Evolutionary conservation across 2,797 vertebrate genomes (phyloP).

Genomic region (Acrocephalus scirpaceus): DNA sequence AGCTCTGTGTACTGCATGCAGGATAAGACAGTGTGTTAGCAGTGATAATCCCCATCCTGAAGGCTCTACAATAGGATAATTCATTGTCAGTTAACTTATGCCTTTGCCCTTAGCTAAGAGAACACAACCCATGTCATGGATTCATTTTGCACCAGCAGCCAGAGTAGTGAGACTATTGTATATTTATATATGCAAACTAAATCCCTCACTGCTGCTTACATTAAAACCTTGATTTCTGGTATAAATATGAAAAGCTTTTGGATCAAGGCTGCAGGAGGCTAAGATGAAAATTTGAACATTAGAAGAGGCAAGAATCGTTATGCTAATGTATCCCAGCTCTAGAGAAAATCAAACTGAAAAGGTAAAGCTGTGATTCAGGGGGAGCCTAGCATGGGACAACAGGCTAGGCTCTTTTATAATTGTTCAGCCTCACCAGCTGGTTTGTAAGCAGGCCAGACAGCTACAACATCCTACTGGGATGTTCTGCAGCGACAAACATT

Average conservation of each 20-base stretch:
- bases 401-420: neutral
- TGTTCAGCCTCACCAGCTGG: neutral
- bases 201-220: neutral
- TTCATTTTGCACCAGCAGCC: neutral
- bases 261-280: conserved; percentile 4
- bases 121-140: neutral
- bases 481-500: neutral
- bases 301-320: neutral
- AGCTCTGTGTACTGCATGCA: neutral
- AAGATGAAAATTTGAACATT: conserved; percentile 13
- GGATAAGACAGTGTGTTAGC: neutral
- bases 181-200: conserved; percentile 32
- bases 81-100: neutral
- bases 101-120: conserved; percentile 9
- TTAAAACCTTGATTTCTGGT: neutral
- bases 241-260: conserved; percentile 29
- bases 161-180: neutral
- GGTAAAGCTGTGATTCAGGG: neutral
- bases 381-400: neutral
- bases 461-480: neutral
- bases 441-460: neutral
- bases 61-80: neutral
- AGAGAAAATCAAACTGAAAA: neutral
- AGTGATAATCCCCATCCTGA: neutral
- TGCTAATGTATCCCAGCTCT: neutral